Evolutionary conservation across 2,797 vertebrate genomes (phyloP).

Genomic region (Enteromius trimaculatus): DNA sequence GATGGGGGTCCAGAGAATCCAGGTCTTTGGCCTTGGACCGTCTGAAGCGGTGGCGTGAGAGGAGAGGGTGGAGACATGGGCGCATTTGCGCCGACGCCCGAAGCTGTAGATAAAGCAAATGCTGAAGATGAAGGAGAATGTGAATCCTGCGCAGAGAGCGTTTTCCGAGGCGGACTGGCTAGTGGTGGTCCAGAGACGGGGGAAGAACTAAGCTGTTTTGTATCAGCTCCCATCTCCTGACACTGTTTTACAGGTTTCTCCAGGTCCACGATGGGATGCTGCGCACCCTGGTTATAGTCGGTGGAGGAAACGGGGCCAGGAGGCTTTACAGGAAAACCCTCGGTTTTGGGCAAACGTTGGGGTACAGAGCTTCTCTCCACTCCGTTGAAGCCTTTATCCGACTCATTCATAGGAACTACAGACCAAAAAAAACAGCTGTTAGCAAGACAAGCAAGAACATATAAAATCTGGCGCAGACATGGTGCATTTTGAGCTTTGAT

Average conservation of each 20-base stretch:
- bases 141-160: slow-evolving; percentile 14
- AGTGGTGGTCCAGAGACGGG: slow-evolving; percentile 49
- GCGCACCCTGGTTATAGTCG: slow-evolving; percentile 65
- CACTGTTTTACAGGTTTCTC: slow-evolving; percentile 64
- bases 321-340: slow-evolving; percentile 66
- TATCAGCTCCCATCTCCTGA: slow-evolving; percentile 63
- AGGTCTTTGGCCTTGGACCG: slow-evolving; percentile 66
- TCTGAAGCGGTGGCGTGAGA: slow-evolving; percentile 63
- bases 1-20: slow-evolving; percentile 54
- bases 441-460: background rate
- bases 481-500: background rate
- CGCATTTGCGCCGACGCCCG: slow-evolving; percentile 2
- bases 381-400: slow-evolving; percentile 70
- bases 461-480: background rate
- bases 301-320: slow-evolving; percentile 58
- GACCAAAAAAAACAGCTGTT: slow-evolving; percentile 20
- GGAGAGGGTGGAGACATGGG: slow-evolving; percentile 54
- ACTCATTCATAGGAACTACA: slow-evolving; percentile 70
- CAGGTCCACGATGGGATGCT: slow-evolving; percentile 46
- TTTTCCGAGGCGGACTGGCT: slow-evolving; percentile 38
- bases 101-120: slow-evolving; percentile 29
- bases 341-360: slow-evolving; percentile 65
- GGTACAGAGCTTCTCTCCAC: slow-evolving; percentile 67
- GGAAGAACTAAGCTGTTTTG: slow-evolving; percentile 64
- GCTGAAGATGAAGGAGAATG: slow-evolving; percentile 30